phyloP scores from a whole-genome alignment of 2,113 vertebrate species.

The Centropus bengalensis region DNA sequence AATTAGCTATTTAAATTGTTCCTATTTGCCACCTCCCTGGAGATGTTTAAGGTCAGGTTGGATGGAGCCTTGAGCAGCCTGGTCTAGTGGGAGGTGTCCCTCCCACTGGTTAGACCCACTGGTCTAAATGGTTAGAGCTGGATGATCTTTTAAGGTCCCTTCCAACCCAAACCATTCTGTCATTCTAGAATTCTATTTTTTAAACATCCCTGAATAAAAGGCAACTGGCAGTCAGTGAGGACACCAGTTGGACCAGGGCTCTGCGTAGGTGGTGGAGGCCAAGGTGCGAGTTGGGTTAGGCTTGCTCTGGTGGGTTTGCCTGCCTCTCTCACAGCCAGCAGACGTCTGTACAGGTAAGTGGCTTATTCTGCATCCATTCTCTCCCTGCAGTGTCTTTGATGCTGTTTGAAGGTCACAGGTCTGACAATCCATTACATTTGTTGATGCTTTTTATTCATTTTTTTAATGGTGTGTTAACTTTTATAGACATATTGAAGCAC shows the following conservation, averaged over 20 bases:
- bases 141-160: too few species aligned
- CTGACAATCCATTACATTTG: slow-evolving; percentile 10
- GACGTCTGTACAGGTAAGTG: background rate
- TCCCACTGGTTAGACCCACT: too few species aligned
- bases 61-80: too few species aligned
- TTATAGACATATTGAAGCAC: background rate
- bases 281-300: background rate
- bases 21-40: background rate
- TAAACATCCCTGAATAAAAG: background rate
- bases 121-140: too few species aligned
- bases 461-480: slow-evolving; percentile 39
- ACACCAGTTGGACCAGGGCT: background rate
- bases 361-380: background rate
- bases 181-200: background rate
- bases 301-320: background rate
- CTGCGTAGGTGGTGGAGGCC: background rate
- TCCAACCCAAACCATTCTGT: too few species aligned
- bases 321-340: background rate
- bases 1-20: background rate
- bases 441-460: slow-evolving; percentile 23
- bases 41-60: too few species aligned
- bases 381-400: slow-evolving; percentile 12
- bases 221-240: background rate
- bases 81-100: too few species aligned
- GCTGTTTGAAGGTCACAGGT: slow-evolving; percentile 30